Evolutionary conservation across 2,113 vertebrate species (phyloP).

Genomic region (Lucifuga dentata): DNA sequence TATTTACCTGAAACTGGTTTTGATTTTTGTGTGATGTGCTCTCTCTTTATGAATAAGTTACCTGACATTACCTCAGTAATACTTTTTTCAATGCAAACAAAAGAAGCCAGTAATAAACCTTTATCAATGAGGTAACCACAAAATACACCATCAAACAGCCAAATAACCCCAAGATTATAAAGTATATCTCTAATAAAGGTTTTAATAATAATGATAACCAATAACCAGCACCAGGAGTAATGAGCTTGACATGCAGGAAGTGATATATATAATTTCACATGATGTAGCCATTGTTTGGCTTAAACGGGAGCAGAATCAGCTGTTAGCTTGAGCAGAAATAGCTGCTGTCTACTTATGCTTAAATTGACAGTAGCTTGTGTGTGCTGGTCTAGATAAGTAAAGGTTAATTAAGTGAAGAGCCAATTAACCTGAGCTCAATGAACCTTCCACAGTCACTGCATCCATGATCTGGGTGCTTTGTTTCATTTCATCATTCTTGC

Average conservation of each 20-base stretch:
- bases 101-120: too few species aligned
- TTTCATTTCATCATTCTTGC: constrained; percentile 10
- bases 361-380: background rate
- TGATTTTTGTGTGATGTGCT: too few species aligned
- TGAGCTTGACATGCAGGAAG: background rate
- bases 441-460: constrained; percentile 21
- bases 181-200: background rate
- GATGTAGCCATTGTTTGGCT: background rate
- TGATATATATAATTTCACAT: too few species aligned
- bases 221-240: background rate
- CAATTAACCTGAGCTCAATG: constrained; percentile 33
- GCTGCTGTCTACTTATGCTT: background rate
- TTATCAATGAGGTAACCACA: too few species aligned
- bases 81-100: too few species aligned
- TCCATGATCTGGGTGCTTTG: constrained; percentile 11
- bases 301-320: background rate
- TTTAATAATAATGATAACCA: too few species aligned
- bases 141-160: background rate
- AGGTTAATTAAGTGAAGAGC: constrained; percentile 34
- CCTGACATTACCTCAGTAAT: too few species aligned
- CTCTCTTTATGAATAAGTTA: too few species aligned
- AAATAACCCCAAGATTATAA: background rate
- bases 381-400: background rate
- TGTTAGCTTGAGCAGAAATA: background rate
- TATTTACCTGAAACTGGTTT: too few species aligned